Conservation (phyloP, 2,888 invertebrate species). For the Phorcus lineatus region DNA sequence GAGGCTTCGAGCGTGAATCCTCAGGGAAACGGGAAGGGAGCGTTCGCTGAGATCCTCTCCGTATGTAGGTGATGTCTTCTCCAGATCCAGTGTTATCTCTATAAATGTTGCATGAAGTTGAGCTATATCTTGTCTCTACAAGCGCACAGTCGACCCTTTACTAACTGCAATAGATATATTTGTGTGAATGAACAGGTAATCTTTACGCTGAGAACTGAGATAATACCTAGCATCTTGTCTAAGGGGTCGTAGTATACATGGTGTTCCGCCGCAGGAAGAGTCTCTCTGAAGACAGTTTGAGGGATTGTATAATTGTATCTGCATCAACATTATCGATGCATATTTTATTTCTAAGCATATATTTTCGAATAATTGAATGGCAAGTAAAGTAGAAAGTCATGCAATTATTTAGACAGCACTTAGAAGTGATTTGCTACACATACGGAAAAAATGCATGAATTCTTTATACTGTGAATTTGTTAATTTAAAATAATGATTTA, state of each 20-base stretch:
- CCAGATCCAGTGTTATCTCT: not conserved
- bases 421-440: too few species aligned
- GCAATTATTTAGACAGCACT: too few species aligned
- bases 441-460: too few species aligned
- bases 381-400: too few species aligned
- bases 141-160: not conserved
- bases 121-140: not conserved
- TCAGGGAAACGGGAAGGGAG: not conserved
- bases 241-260: not conserved
- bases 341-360: too few species aligned
- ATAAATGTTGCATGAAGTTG: slow-evolving; percentile 7
- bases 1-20: not conserved
- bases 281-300: too few species aligned
- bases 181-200: slow-evolving; percentile 8
- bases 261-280: too few species aligned
- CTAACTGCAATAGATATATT: not conserved
- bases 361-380: too few species aligned
- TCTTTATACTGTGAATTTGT: too few species aligned
- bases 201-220: not conserved
- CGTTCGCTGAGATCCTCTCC: not conserved
- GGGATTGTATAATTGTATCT: too few species aligned
- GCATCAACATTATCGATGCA: too few species aligned
- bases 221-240: not conserved
- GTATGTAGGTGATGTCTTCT: not conserved
- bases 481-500: too few species aligned